A percentile compares a stretch with the other conserved stretches of the same genome.
Evolutionary conservation across 2,888 invertebrate genomes (phyloP).

Genomic region (Neoascia interrupta): DNA sequence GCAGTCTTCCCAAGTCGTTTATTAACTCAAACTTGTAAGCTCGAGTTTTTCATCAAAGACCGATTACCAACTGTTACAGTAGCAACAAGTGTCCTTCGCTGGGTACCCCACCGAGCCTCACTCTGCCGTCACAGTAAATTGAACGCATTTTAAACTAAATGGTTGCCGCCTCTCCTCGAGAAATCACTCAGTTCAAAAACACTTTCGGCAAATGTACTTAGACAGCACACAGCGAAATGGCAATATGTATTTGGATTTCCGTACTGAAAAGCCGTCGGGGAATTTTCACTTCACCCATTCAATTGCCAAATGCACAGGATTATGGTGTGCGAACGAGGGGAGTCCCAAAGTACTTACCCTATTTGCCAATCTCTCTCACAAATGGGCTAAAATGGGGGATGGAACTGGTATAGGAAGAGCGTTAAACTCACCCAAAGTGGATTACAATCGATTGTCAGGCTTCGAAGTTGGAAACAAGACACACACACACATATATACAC

Average conservation of each 20-base stretch:
- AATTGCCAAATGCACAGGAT: slow-evolving; percentile 55
- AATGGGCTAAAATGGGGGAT: background rate
- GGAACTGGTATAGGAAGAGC: background rate
- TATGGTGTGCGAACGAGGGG: background rate
- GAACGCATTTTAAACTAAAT: too few species aligned
- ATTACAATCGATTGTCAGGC: slow-evolving; percentile 56
- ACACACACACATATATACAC: background rate
- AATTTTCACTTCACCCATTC: slow-evolving; percentile 59
- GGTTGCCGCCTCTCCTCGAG: background rate
- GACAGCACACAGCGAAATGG: slow-evolving; percentile 39
- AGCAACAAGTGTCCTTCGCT: too few species aligned
- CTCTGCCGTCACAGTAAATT: too few species aligned
- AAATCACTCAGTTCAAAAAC: slow-evolving; percentile 11
- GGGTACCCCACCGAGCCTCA: too few species aligned
- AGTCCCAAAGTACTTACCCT: slow-evolving; percentile 39
- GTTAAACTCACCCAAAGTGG: slow-evolving; percentile 20
- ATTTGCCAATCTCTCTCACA: slow-evolving; percentile 43
- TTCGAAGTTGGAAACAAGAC: slow-evolving; percentile 9
- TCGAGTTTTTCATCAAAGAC: too few species aligned
- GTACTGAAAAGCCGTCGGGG: slow-evolving; percentile 57
- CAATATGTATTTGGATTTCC: slow-evolving; percentile 61
- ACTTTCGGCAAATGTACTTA: slow-evolving; percentile 49
- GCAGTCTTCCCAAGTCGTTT: too few species aligned
- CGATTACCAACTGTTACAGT: too few species aligned
- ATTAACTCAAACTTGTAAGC: too few species aligned